These are phyloP conservation scores for Dasysyrphus albostriatus DNA, from an alignment of 2,888 invertebrate species.

Conservation along the genomic window DNA sequence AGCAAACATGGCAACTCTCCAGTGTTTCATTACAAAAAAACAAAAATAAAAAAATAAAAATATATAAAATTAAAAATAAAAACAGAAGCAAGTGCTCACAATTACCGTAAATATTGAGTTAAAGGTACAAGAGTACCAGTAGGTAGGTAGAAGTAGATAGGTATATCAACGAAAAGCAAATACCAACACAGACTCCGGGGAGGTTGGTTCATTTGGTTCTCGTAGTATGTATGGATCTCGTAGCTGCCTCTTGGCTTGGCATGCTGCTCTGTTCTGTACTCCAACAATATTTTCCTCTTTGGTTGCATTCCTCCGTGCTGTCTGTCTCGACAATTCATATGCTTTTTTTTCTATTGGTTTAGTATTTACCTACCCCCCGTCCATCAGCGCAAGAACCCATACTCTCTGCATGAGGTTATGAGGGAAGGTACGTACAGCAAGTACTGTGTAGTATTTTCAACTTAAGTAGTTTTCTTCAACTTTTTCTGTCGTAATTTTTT, in stretches of 20 bases:
- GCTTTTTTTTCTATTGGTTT: slow-evolving; percentile 27
- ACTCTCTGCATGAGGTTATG: slow-evolving; percentile 57
- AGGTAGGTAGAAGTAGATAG: neutral
- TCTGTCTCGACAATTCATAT: slow-evolving; percentile 55
- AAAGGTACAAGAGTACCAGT: slow-evolving; percentile 47
- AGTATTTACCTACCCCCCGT: neutral
- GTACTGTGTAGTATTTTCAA: slow-evolving; percentile 61
- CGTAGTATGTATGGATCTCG: neutral
- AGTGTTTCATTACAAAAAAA: neutral
- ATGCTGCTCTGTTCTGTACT: slow-evolving; percentile 14
- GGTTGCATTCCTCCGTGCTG: slow-evolving; percentile 61
- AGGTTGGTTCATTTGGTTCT: slow-evolving; percentile 10
- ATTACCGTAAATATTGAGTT: slow-evolving; percentile 72
- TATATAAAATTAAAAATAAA: slow-evolving; percentile 33
- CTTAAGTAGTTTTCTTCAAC: slow-evolving; percentile 57
- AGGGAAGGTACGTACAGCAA: slow-evolving; percentile 10
- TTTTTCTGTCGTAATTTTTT: slow-evolving; percentile 28
- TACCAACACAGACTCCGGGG: slow-evolving; percentile 24
- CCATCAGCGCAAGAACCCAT: slow-evolving; percentile 5
- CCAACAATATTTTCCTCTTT: slow-evolving; percentile 27
- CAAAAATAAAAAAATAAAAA: slow-evolving; percentile 28
- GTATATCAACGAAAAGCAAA: neutral
- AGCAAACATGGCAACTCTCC: slow-evolving; percentile 55
- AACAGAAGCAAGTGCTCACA: slow-evolving; percentile 52
- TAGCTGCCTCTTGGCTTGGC: slow-evolving; percentile 11